Conservation (phyloP, 2,888 invertebrate species). For the Lepetodrilus schrolli region DNA sequence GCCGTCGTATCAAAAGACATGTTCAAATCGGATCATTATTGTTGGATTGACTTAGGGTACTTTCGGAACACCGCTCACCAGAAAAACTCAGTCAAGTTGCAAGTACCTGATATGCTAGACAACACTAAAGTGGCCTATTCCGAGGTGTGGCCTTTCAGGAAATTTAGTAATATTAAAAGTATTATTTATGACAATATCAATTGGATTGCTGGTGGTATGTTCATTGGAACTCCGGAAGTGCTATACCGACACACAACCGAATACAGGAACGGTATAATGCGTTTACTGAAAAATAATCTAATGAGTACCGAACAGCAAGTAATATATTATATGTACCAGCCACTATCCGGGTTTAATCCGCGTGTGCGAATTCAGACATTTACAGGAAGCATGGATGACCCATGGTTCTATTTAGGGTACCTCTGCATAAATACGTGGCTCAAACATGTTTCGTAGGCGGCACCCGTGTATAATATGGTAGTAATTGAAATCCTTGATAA, state of each 20-base stretch:
- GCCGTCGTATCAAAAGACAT: constrained; percentile 51
- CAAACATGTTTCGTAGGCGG: too few relatives aligned
- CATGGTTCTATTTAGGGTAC: too few relatives aligned
- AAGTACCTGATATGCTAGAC: constrained; percentile 48
- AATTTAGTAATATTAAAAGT: constrained; percentile 38
- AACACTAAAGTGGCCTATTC: constrained; percentile 47
- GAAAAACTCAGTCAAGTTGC: constrained; percentile 42
- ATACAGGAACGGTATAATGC: constrained; percentile 51
- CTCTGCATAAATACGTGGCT: too few relatives aligned
- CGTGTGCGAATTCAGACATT: constrained; percentile 49
- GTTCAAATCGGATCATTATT: constrained; percentile 59
- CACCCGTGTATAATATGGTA: too few relatives aligned
- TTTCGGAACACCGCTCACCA: constrained; percentile 53
- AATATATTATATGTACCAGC: constrained; percentile 60
- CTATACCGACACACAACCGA: constrained; percentile 54
- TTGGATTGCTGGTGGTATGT: constrained; percentile 67
- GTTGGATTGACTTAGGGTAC: constrained; percentile 69
- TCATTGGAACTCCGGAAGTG: constrained; percentile 56
- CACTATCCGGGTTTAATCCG: constrained; percentile 38
- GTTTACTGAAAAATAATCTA: constrained; percentile 49
- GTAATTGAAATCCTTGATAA: too few relatives aligned
- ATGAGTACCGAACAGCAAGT: constrained; percentile 69
- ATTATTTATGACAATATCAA: constrained; percentile 52
- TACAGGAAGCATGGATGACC: too few relatives aligned
- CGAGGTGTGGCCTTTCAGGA: constrained; percentile 32